Conservation (phyloP, 2,888 invertebrate species). For the Chrysolina americana region DNA sequence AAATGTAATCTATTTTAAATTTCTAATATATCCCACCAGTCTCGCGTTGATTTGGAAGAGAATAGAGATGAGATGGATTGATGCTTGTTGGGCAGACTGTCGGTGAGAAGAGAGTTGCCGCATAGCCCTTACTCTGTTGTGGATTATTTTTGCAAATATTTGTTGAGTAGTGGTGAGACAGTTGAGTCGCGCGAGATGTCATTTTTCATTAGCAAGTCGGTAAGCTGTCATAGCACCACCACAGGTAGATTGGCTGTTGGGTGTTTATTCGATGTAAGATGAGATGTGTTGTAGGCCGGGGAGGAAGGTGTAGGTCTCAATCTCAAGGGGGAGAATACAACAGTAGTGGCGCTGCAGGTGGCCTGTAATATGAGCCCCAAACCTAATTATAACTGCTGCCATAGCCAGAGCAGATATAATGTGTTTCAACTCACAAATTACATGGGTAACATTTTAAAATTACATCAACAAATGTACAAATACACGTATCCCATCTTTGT, state of each 20-base stretch:
- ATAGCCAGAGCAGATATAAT: slow-evolving; percentile 22
- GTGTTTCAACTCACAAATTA: slow-evolving; percentile 34
- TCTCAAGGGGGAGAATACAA: slow-evolving; percentile 66
- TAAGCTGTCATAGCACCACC: slow-evolving; percentile 53
- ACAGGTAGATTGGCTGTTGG: slow-evolving; percentile 62
- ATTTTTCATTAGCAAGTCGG: slow-evolving; percentile 38
- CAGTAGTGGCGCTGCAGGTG: slow-evolving; percentile 64
- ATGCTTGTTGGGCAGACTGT: slow-evolving; percentile 33
- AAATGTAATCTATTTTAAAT: slow-evolving; percentile 27
- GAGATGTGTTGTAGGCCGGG: slow-evolving; percentile 65
- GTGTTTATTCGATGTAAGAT: slow-evolving; percentile 63
- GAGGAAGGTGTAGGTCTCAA: slow-evolving; percentile 62
- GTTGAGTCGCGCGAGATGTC: slow-evolving; percentile 31
- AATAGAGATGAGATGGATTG: slow-evolving; percentile 30
- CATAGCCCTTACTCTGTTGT: slow-evolving; percentile 28
- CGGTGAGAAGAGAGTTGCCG: slow-evolving; percentile 36
- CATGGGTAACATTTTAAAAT: not conserved
- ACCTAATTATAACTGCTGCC: slow-evolving; percentile 52
- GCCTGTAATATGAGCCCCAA: slow-evolving; percentile 68
- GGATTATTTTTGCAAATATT: slow-evolving; percentile 34
- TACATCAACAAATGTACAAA: no score
- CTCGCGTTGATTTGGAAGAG: slow-evolving; percentile 41
- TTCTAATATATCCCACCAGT: slow-evolving; percentile 43
- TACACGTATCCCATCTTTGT: not conserved
- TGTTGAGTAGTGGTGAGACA: slow-evolving; percentile 28